Base-by-base conservation (phyloP, 2,113 vertebrate genomes). In the Drymodes brunneopygia region DNA sequence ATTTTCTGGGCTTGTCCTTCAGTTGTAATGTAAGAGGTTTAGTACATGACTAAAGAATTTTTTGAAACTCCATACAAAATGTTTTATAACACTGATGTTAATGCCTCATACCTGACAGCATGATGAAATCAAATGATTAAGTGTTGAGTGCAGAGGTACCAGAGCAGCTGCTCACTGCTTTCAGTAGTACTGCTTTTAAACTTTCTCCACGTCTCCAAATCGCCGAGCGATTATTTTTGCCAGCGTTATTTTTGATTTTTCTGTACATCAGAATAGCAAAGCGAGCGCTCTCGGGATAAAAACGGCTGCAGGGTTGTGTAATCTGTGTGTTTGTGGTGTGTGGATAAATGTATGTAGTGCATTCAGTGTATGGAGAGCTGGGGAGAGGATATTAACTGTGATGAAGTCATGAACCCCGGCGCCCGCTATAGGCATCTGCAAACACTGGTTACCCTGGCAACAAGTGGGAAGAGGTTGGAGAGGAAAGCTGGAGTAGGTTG, bases 361-460 rank as follows among this genome's bases (percentile, higher is more conserved):
- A 60, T 89, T 69, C 81, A 36, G 56, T 48, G 91, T 12, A 10
- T 65, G 67, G 66, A 51, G 86, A 77, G 85, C 24, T 45, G 60
- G 88, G 78, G 62, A 90, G 81, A 88, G 92, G 90, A 93, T 86
- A 94, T 95, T 95, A 96, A 80, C 94, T 78, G 80, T 75, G 95
- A 90, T 95, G 92, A 91, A 94, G 96, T 96, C 81, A 95, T 93
- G 94, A 96, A 96, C 97, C 84, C 90, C 81, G 93, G 96, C 92
- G 66, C 95, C 91, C 85, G 94, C 94, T 97, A 94, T 97, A 96
- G 88, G 92, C 96, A 95, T 97, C 96, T 95, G 94, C 95, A 97
- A 96, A 97, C 93, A 95, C 96, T 95, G 90, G 98, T 98, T 98
- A 90, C 98, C 98, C 95, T 95, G 98, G 98, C 97, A 98, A 98